Evolutionary conservation across 2,797 vertebrate species (phyloP).

Genomic region (Epinephelus malabaricus): DNA sequence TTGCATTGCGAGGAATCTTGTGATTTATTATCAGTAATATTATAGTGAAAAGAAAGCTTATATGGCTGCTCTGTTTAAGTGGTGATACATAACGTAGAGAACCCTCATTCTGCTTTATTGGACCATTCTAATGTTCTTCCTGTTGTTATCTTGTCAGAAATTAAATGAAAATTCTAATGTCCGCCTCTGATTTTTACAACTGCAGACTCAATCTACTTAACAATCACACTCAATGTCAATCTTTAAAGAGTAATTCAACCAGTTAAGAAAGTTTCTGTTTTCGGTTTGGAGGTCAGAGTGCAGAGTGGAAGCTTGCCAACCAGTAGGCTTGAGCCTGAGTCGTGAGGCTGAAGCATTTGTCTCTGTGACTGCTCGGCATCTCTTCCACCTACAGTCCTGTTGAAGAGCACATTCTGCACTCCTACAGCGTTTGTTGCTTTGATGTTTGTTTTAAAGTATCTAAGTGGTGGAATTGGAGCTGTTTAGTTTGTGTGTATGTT

Average conservation of each 20-base stretch:
- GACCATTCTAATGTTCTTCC: no score
- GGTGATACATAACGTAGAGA: no score
- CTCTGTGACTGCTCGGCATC: conserved; percentile 31
- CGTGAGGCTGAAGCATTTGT: conserved; percentile 34
- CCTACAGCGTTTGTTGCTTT: conserved; percentile 26
- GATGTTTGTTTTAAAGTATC: not conserved
- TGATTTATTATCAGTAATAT: no score
- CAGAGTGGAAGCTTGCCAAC: conserved; percentile 34
- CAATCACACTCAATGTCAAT: not conserved
- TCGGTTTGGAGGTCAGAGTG: conserved; percentile 2
- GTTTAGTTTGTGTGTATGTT: not conserved
- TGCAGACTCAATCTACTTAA: not conserved
- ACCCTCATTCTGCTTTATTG: no score
- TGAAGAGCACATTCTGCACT: conserved; percentile 18
- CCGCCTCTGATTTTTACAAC: not conserved
- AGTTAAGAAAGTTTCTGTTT: not conserved
- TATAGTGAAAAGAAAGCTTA: no score
- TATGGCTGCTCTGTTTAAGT: no score
- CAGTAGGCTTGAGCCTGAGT: conserved; percentile 35
- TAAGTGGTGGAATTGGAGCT: not conserved
- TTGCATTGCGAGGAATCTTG: no score
- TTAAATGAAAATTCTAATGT: not conserved
- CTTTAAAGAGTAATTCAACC: not conserved
- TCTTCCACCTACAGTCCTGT: conserved; percentile 19
- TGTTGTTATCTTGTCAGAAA: not conserved